Conservation (phyloP, 2,113 vertebrate genomes). For the Todiramphus chloris region DNA sequence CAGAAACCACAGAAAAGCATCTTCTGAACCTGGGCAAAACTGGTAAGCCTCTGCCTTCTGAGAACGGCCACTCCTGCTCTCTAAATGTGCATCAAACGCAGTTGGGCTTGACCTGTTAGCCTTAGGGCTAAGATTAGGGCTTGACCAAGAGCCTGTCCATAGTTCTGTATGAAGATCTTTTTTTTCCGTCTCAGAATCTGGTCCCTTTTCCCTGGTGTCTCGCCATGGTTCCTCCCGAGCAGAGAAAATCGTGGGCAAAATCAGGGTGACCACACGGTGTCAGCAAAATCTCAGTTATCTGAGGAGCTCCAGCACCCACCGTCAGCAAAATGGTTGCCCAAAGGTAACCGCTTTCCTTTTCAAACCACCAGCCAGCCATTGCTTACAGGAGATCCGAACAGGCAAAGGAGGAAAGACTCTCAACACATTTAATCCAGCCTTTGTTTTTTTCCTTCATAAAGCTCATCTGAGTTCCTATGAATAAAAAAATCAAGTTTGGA, state of each 20-base stretch:
- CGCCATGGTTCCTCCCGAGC: accelerated
- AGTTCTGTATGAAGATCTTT: neutral
- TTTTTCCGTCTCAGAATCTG: accelerated
- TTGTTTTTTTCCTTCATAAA: neutral
- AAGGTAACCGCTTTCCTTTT: neutral
- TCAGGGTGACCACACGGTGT: conserved; percentile 21
- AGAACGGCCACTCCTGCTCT: neutral
- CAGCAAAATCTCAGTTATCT: conserved; percentile 27
- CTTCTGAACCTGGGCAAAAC: neutral
- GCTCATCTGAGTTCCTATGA: neutral
- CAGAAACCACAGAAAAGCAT: neutral
- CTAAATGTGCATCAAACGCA: neutral
- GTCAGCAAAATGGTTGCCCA: neutral
- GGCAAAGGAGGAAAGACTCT: neutral
- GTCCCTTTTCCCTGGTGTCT: accelerated
- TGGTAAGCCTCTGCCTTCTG: neutral
- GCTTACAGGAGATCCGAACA: neutral
- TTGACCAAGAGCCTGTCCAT: accelerated
- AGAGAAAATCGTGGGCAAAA: neutral
- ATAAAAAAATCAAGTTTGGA: neutral
- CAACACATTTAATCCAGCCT: neutral
- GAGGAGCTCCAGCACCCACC: neutral
- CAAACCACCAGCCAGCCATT: neutral
- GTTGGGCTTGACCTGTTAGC: too few species aligned
- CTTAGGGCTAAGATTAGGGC: neutral